Evolutionary conservation across 2,888 invertebrate species (phyloP).

Genomic region (Hirtodrosophila cameraria): DNA sequence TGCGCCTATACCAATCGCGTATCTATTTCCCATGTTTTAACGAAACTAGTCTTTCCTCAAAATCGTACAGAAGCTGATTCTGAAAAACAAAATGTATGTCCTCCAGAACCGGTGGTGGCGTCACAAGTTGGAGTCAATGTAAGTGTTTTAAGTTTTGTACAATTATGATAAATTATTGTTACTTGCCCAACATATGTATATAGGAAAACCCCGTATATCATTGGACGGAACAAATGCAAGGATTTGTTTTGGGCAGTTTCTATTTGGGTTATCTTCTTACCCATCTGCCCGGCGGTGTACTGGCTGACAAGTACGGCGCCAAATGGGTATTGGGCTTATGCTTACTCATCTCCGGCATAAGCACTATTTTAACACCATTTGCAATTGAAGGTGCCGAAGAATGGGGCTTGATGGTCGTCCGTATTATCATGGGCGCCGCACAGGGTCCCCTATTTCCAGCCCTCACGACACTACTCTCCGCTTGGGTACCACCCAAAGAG

Average conservation of each 20-base stretch:
- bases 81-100: constrained; percentile 4
- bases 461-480: constrained; percentile 89
- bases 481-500: constrained; percentile 91
- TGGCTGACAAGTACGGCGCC: constrained; percentile 92
- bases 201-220: constrained; percentile 85
- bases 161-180: too few species aligned
- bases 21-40: constrained; percentile 88
- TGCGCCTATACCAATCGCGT: constrained; percentile 89
- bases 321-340: constrained; percentile 91
- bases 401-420: constrained; percentile 87
- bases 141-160: neutral
- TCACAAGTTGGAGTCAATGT: accelerated
- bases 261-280: constrained; percentile 92
- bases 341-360: constrained; percentile 88
- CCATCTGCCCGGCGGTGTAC: constrained; percentile 91
- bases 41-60: constrained; percentile 82
- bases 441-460: constrained; percentile 94
- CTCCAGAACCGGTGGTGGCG: neutral
- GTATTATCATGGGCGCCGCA: constrained; percentile 91
- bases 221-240: constrained; percentile 89
- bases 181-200: too few species aligned
- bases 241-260: constrained; percentile 90
- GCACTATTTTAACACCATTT: constrained; percentile 25
- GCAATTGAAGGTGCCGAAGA: constrained; percentile 1
- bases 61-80: neutral